Percentiles rank a stretch among this genome's conserved stretches.
Conservation (phyloP, 2,113 vertebrate genomes). For the Pteropus alecto region DNA sequence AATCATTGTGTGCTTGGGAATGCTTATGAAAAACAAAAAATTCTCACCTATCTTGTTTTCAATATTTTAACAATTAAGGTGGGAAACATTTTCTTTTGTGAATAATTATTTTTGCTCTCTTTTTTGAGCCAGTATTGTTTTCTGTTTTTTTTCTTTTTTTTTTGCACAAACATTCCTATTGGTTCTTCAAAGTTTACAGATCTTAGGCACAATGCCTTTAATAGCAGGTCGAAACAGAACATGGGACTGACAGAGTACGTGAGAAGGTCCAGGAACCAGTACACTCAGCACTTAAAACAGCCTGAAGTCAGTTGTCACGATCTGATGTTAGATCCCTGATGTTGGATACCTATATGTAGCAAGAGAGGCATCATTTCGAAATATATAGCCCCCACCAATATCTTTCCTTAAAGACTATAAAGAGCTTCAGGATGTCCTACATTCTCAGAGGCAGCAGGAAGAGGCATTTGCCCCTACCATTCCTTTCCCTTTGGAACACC, state of each 20-base stretch:
- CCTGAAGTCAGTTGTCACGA: not conserved
- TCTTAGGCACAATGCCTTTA: not conserved
- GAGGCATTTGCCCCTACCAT: not conserved
- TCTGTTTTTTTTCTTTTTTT: too few relatives aligned
- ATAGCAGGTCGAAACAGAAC: not conserved
- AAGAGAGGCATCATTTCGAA: not conserved
- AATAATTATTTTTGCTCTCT: conserved; percentile 2
- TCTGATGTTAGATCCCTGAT: not conserved
- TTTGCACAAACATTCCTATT: not conserved
- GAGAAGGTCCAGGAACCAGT: not conserved
- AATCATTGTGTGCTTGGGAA: not conserved
- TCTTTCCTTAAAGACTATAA: not conserved
- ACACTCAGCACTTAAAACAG: not conserved
- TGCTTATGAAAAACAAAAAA: not conserved
- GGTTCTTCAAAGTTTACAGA: not conserved
- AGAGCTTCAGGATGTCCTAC: not conserved
- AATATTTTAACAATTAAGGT: not conserved
- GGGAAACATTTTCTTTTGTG: not conserved
- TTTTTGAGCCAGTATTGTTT: not conserved
- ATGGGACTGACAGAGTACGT: not conserved
- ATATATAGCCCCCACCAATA: not conserved
- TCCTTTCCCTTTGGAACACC: not conserved
- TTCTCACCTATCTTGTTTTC: not conserved
- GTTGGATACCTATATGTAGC: not conserved
- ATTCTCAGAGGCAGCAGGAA: not conserved